Base-by-base conservation (phyloP, 2,113 vertebrate species). In the Archocentrus centrarchus region DNA sequence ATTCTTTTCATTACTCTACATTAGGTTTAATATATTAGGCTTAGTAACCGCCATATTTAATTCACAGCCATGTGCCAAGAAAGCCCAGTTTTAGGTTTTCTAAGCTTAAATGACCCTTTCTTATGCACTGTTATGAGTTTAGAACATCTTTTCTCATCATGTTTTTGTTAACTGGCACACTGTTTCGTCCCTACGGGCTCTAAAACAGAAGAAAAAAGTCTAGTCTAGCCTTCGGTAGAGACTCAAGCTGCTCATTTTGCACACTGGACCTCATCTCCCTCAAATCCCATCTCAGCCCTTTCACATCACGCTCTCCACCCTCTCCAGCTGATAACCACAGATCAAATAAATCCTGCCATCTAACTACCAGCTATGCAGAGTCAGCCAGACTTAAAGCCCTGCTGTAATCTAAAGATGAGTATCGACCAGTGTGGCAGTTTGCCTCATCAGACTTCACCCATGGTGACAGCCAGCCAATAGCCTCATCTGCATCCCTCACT, bases 351-450 rank as follows among this genome's bases (percentile, higher is more conserved):
- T 86, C 83, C 88, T 27, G 7, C 58, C 55, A 14, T 80, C 82
- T 75, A 81, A 82, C 77, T 68, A 79, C 64, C 77, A 59, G n/a
- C 64, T 11, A 30, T 11, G 73, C 75, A 24, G 58, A 53, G 68
- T 84, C 83, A 81, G 85, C 58, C 22, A 14, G 66, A 80, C 86
- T 79, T 77, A 55, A 32, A 60, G 77, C 70, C n/a, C 32, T 2
- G 37, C 80, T 70, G 75, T 84, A 84, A 86, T 86, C 89, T 92
- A 3, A 53, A 88, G 85, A 92, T 81, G 88, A 90, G 83, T 73
- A 93, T 91, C 58, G 84, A 90, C 86, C 87, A 20, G 27, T 0
- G 77, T 0, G 58, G 80, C 83, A 7, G 27, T 7, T 57, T 55
- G 44, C 50, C 78, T 84, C 79, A 79, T 89, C 78, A 14, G 66